Conservation (phyloP, 2,113 vertebrate species). For the Hyperopisus bebe region DNA sequence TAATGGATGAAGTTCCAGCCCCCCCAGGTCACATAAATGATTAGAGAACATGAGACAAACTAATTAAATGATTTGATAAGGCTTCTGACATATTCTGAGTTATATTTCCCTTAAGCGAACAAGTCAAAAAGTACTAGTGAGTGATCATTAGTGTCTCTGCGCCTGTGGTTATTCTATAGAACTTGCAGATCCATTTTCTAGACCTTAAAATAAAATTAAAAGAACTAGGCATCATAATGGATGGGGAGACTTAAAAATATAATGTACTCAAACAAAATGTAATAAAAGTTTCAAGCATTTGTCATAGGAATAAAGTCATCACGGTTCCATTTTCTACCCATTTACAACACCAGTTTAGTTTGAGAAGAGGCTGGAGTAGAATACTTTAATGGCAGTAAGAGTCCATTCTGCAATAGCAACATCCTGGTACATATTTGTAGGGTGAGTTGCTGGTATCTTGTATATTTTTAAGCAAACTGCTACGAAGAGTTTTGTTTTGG, state of each 20-base stretch:
- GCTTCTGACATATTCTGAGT: not conserved
- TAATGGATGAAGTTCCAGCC: not conserved
- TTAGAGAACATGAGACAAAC: not conserved
- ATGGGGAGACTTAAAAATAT: not conserved
- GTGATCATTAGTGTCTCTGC: not conserved
- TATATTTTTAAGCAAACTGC: not conserved
- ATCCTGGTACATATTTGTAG: not conserved
- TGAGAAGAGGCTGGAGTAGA: not conserved
- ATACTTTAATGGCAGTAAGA: not conserved
- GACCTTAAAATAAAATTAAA: not conserved
- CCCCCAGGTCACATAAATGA: not conserved
- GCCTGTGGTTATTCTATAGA: not conserved
- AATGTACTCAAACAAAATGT: not conserved
- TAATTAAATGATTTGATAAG: not conserved
- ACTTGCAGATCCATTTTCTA: not conserved
- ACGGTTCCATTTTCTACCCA: not conserved
- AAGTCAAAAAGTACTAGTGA: not conserved
- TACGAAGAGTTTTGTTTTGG: not conserved
- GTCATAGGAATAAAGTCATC: not conserved
- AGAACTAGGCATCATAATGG: not conserved
- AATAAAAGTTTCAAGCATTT: not conserved
- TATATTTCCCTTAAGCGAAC: conserved; percentile 11
- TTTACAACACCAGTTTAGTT: not conserved
- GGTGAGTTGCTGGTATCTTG: not conserved
- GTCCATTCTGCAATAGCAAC: not conserved